Evolutionary conservation across 1,140 invertebrate genomes (phyloP).

Genomic region (Papilio xuthus): DNA sequence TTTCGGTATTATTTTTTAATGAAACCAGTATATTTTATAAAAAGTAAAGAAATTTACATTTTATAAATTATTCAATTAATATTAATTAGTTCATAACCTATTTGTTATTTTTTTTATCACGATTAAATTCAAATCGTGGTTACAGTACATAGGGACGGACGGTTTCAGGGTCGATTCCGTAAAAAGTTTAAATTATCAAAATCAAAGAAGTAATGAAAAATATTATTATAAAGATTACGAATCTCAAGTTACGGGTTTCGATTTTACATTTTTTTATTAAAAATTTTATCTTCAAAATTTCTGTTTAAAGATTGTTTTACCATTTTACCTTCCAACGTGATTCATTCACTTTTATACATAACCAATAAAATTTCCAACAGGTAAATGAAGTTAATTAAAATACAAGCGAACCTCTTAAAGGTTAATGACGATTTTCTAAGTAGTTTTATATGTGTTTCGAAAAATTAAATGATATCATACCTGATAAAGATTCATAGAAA

Average conservation of each 20-base stretch:
- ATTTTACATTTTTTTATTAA: not conserved
- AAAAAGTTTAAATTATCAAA: not conserved
- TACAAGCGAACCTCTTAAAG: constrained; percentile 27
- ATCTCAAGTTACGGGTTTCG: not conserved
- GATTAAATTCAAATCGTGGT: too few species aligned
- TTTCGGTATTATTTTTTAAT: not conserved
- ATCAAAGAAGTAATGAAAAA: too few species aligned
- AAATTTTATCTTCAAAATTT: not conserved
- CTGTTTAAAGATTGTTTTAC: not conserved
- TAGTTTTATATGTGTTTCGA: not conserved
- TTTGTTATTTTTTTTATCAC: too few species aligned
- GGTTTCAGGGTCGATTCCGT: not conserved
- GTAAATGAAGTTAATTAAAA: constrained; percentile 37
- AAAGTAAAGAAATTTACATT: not conserved
- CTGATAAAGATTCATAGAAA: constrained; percentile 9
- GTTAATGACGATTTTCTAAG: constrained; percentile 36
- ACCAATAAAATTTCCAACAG: not conserved
- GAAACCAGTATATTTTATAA: not conserved
- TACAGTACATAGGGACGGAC: too few species aligned
- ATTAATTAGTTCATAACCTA: not conserved
- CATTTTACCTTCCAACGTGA: not conserved
- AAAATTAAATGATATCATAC: constrained; percentile 31
- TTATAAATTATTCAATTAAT: not conserved
- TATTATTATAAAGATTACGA: too few species aligned
- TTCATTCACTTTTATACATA: not conserved